Conservation (phyloP, 2,113 vertebrate species). For the Callipepla squamata region DNA sequence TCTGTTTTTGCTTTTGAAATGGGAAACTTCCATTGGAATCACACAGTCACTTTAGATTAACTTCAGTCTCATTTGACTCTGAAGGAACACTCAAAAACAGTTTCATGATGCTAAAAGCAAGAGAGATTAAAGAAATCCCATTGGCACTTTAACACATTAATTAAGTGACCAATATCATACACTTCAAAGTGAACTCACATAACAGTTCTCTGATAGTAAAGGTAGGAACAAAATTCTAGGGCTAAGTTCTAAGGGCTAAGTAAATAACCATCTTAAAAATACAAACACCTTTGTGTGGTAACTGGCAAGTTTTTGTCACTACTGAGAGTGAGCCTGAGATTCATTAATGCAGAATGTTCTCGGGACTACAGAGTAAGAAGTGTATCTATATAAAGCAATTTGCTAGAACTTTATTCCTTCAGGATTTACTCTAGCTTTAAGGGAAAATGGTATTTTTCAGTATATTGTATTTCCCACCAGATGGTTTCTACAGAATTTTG, state of each 20-base stretch:
- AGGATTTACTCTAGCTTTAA: neutral
- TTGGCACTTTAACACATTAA: neutral
- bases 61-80: neutral
- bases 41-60: neutral
- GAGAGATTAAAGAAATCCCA: neutral
- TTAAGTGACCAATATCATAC: neutral
- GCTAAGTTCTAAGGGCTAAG: neutral
- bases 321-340: neutral
- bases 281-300: neutral
- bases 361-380: neutral
- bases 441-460: constrained; percentile 9
- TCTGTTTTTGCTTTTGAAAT: neutral
- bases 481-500: neutral
- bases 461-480: constrained; percentile 31
- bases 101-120: neutral
- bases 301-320: neutral
- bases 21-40: constrained; percentile 5
- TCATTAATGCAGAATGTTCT: neutral
- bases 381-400: neutral
- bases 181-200: neutral
- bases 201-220: neutral
- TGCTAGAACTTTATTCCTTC: neutral
- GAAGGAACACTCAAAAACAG: neutral
- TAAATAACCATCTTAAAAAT: neutral
- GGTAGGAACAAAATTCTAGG: no score